Evolutionary conservation across 2,113 vertebrate genomes (phyloP), one percentile per base, ranked within the genome.

Genomic region (Ranitomeya variabilis): DNA sequence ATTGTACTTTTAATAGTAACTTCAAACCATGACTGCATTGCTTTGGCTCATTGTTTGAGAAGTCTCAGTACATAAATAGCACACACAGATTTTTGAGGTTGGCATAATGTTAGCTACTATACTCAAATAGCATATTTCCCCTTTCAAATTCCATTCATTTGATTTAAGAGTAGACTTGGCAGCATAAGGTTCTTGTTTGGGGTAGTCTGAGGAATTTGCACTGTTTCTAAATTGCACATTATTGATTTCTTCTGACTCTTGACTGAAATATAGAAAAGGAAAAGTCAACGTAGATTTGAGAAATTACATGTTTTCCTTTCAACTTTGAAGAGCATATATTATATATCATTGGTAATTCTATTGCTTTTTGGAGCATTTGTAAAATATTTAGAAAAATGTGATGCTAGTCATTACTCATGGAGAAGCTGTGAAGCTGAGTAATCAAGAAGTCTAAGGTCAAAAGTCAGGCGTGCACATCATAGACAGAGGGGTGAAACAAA

Each of bases 151-250:
- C 45, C 26, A 71, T 73, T 62, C 51, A 26, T 81, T 83, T 81
- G 86, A 87, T 87, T 87, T 81, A 81, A 83, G 52, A 83, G 67
- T 83, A 57, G 60, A 74, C 54, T 62, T 14, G 59, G 18, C 51
- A 60, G 52, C 71, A 84, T 83, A 77, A 77, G 57, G 57, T 83
- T 83, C 71, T 88, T 83, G 59, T 88, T 88, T 88, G 67, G 69
- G 80, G 71, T 83, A 64, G 83, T 88, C 73, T 78, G 80, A 76
- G 59, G 59, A 88, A 66, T 83, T 66, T 13, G 16, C 45, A 55
- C 74, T 88, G 80, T 62, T 77, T 77, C 60, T 78, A 88, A 88
- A 88, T 88, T 88, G 87, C 71, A 88, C 74, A 74, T 66, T 88
- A 88, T 88, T 88, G 87, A 88, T 88, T 88, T 88, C 57, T 88